Conservation (phyloP, 2,797 vertebrate species). For the Acanthis flammea region DNA sequence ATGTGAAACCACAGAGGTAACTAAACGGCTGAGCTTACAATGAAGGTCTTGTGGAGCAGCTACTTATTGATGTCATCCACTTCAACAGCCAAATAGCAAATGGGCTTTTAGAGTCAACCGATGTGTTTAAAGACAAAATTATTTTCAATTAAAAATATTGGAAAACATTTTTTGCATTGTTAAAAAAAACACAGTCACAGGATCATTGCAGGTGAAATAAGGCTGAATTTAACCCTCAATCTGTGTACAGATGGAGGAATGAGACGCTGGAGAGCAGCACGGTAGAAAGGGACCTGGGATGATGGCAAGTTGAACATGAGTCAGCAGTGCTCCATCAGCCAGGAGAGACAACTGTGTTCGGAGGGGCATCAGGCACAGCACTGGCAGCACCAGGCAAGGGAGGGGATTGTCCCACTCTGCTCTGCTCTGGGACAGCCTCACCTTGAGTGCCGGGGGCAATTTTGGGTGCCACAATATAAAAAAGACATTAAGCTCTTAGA, state of each 20-base stretch:
- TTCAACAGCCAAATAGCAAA: background rate
- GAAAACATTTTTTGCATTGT: background rate
- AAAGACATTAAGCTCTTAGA: background rate
- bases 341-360: background rate
- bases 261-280: background rate
- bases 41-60: background rate
- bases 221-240: background rate
- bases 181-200: background rate
- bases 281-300: background rate
- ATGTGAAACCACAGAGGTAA: background rate
- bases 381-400: fast-evolving
- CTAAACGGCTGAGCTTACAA: background rate
- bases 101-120: background rate
- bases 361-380: background rate
- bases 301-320: fast-evolving
- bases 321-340: background rate
- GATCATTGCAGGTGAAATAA: background rate
- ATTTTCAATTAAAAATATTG: background rate
- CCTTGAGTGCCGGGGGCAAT: fast-evolving
- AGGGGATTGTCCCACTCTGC: background rate
- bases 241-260: background rate
- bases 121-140: background rate
- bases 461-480: background rate
- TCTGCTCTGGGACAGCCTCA: fast-evolving
- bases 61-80: background rate